phyloP scores from a whole-genome alignment of 2,797 vertebrate species.

The Poeciliopsis turneri region DNA sequence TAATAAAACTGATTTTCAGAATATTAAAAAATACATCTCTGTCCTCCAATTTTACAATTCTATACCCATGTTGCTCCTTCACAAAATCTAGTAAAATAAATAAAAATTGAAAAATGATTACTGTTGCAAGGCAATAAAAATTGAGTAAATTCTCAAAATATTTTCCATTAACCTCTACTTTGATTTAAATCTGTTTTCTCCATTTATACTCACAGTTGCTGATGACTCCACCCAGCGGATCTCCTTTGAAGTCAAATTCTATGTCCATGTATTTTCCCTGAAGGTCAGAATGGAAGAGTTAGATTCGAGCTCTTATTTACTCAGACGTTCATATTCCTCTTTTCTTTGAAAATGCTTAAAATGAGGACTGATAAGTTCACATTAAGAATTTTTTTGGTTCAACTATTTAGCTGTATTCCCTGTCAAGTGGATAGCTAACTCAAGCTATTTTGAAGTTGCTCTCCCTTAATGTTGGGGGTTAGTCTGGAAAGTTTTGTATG shows the following conservation, averaged over 20 bases:
- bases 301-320: background rate
- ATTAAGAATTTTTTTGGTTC: background rate
- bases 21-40: background rate
- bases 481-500: conserved; percentile 66
- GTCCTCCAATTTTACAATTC: background rate
- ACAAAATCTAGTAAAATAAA: background rate
- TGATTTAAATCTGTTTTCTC: background rate
- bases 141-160: background rate
- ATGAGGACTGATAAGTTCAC: conserved; percentile 7
- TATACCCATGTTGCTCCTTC: background rate
- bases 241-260: conserved; percentile 99
- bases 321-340: background rate
- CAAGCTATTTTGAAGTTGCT: conserved; percentile 30
- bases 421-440: background rate
- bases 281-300: conserved; percentile 60
- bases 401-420: background rate
- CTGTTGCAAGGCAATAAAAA: background rate
- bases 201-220: conserved; percentile 94
- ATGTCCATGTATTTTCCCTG: conserved; percentile 99
- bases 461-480: conserved; percentile 39
- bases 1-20: background rate
- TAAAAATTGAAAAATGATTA: background rate
- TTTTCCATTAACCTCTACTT: background rate
- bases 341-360: background rate
- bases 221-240: conserved; percentile 97